Evolutionary conservation across 2,797 vertebrate species (phyloP).

Genomic region (Caiman crocodilus): DNA sequence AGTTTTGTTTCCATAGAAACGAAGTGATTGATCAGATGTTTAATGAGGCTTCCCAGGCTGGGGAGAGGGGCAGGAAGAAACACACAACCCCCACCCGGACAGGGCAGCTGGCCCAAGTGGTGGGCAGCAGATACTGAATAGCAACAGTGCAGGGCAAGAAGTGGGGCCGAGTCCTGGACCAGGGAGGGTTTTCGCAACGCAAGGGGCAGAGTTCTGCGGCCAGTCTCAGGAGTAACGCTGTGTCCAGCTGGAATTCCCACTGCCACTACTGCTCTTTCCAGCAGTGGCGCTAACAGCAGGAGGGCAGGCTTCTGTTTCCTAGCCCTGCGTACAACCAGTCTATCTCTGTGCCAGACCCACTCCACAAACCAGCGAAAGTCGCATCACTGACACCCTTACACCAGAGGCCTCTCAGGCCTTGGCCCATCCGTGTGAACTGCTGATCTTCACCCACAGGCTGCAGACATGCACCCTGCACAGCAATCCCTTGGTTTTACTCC

Average conservation of each 20-base stretch:
- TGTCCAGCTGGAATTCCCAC: background rate
- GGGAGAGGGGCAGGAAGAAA: conserved; percentile 21
- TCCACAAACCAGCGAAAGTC: too few relatives aligned
- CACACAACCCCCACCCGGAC: background rate
- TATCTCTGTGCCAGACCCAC: too few relatives aligned
- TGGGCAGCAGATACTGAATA: conserved; percentile 31
- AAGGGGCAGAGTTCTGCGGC: background rate
- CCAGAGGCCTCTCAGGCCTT: background rate
- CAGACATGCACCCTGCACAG: accelerated
- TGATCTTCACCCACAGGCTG: background rate
- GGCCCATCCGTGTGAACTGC: background rate
- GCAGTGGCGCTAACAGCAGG: background rate
- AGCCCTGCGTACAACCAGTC: too few relatives aligned
- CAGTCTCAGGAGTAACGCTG: background rate
- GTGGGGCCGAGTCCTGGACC: background rate
- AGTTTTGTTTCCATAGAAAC: conserved; percentile 69
- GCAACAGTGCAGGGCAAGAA: background rate
- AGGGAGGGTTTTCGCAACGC: background rate
- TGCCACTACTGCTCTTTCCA: background rate
- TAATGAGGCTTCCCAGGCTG: conserved; percentile 56
- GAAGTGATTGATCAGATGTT: conserved; percentile 39
- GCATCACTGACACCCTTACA: background rate
- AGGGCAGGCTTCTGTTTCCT: background rate
- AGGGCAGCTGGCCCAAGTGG: background rate
- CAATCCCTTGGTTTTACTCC: background rate